A percentile compares a stretch with the other conserved stretches of the same genome.
These are phyloP conservation scores for Gerris lacustris DNA, from an alignment of 2,888 invertebrate genomes.

Conservation along the genomic window DNA sequence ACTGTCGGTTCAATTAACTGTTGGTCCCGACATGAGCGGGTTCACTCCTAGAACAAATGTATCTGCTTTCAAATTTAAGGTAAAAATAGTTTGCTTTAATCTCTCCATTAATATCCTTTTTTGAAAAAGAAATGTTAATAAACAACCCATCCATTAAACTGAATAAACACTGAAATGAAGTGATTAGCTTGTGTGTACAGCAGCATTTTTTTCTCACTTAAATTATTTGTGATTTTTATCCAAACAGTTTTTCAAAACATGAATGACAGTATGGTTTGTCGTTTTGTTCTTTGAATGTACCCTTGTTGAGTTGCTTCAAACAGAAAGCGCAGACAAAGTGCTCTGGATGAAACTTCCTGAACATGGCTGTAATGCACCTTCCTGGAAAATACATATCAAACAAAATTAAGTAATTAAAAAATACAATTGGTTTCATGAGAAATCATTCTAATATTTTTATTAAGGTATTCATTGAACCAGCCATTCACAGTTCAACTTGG, in stretches of 20 bases:
- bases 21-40: too few species aligned
- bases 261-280: conserved; percentile 97
- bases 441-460: background rate
- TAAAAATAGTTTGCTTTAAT: too few species aligned
- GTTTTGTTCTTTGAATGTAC: conserved; percentile 98
- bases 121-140: too few species aligned
- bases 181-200: too few species aligned
- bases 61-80: too few species aligned
- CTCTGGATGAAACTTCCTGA: conserved; percentile 96
- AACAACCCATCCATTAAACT: too few species aligned
- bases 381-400: conserved; percentile 38
- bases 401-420: conserved; percentile 14
- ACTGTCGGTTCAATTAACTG: too few species aligned
- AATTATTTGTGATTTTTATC: conserved; percentile 41
- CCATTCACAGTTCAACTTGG: too few species aligned
- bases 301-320: conserved; percentile 91
- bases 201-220: too few species aligned
- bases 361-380: conserved; percentile 98
- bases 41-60: too few species aligned
- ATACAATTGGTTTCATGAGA: background rate
- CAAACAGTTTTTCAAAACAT: conserved; percentile 94
- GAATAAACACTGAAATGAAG: too few species aligned
- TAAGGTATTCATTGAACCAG: background rate
- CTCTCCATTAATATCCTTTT: too few species aligned
- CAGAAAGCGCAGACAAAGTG: conserved; percentile 99